Evolutionary conservation across 2,888 invertebrate genomes (phyloP).

Genomic region (Saturnia japonica): DNA sequence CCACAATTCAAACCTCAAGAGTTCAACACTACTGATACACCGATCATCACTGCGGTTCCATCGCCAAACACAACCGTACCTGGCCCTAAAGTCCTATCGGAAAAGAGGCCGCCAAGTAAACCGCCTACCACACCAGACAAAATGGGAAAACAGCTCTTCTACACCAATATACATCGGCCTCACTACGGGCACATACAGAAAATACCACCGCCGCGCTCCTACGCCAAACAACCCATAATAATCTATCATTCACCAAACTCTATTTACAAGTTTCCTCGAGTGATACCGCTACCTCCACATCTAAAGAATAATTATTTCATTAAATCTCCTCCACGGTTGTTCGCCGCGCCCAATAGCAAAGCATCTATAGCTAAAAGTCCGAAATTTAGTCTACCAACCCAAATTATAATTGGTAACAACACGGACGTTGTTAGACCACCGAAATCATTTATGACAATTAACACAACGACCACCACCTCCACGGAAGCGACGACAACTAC

Average conservation of each 20-base stretch:
- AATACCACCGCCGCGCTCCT: slow-evolving; percentile 50
- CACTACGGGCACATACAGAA: slow-evolving; percentile 51
- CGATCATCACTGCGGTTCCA: slow-evolving; percentile 40
- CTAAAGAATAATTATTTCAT: slow-evolving; percentile 45
- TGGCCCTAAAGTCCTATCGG: slow-evolving; percentile 38
- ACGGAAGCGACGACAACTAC: slow-evolving; percentile 61
- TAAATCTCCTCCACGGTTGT: slow-evolving; percentile 49
- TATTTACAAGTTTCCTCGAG: slow-evolving; percentile 62
- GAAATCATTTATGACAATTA: slow-evolving; percentile 41
- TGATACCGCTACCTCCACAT: slow-evolving; percentile 56
- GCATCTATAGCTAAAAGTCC: slow-evolving; percentile 55
- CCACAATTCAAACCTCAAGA: slow-evolving; percentile 34
- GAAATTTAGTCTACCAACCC: slow-evolving; percentile 66
- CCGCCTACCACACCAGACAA: slow-evolving; percentile 61
- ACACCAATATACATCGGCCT: slow-evolving; percentile 48
- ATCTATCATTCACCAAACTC: slow-evolving; percentile 53
- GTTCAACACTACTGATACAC: slow-evolving; percentile 32
- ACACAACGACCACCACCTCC: slow-evolving; percentile 52
- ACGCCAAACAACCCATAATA: slow-evolving; percentile 51
- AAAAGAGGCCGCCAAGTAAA: slow-evolving; percentile 61
- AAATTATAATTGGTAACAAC: slow-evolving; percentile 69
- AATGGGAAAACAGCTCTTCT: slow-evolving; percentile 44
- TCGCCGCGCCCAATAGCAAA: slow-evolving; percentile 54
- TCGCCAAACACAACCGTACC: slow-evolving; percentile 30
- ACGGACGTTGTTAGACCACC: slow-evolving; percentile 66